Evolutionary conservation across 2,888 invertebrate genomes (phyloP).

Genomic region (Sialis fuliginosa): DNA sequence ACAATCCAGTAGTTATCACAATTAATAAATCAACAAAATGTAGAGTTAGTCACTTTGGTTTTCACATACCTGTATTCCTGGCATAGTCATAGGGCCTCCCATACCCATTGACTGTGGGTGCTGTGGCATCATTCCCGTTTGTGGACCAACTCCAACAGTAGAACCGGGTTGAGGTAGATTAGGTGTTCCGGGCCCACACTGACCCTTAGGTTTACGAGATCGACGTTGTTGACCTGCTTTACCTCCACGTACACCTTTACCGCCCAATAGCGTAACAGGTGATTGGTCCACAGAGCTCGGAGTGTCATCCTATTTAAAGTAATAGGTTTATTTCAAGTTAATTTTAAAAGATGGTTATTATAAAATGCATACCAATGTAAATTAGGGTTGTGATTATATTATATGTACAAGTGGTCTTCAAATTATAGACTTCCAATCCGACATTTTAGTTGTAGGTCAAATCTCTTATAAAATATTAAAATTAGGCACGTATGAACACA

Average conservation of each 20-base stretch:
- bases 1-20: no score
- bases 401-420: no score
- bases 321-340: no score
- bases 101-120: constrained; percentile 19
- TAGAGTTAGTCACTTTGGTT: no score
- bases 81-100: constrained; percentile 17
- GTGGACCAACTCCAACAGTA: constrained; percentile 8
- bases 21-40: no score
- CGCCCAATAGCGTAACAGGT: constrained; percentile 33
- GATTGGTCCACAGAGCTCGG: constrained; percentile 51
- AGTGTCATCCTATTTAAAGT: constrained; percentile 36
- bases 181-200: constrained; percentile 16
- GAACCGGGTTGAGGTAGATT: constrained; percentile 18
- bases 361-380: no score
- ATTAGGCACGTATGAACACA: no score
- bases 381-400: no score
- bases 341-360: no score
- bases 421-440: no score
- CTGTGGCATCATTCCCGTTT: constrained; percentile 16
- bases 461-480: no score
- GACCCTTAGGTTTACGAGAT: constrained; percentile 27
- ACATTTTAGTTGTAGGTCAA: no score
- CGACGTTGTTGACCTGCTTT: constrained; percentile 35
- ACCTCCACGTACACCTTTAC: constrained; percentile 31
- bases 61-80: constrained; percentile 15